Percentiles rank a stretch among this genome's conserved stretches.
phyloP scores from a whole-genome alignment of 1,140 invertebrate genomes.

The Charaxes varanes region DNA sequence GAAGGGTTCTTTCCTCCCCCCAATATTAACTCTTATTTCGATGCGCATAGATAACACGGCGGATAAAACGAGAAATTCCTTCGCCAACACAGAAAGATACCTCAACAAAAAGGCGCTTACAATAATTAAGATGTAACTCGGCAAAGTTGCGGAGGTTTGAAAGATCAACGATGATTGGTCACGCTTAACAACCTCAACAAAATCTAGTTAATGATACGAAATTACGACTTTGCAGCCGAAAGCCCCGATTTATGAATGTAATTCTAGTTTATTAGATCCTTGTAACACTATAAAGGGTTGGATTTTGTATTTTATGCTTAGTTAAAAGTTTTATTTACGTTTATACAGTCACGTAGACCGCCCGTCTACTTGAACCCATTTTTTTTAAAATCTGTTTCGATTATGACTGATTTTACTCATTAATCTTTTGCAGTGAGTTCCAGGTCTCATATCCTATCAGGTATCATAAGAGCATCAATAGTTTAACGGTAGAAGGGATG shows the following conservation, averaged over 20 bases:
- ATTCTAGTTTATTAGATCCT: slow-evolving; percentile 32
- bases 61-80: slow-evolving; percentile 24
- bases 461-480: too few relatives aligned
- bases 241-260: slow-evolving; percentile 37
- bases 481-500: too few relatives aligned
- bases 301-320: too few relatives aligned
- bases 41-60: slow-evolving; percentile 16
- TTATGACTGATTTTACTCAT: too few relatives aligned
- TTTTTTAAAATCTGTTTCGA: too few relatives aligned
- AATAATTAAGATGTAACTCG: slow-evolving; percentile 1
- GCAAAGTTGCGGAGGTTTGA: slow-evolving; percentile 7
- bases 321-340: too few relatives aligned
- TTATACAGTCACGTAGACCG: too few relatives aligned
- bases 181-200: slow-evolving; percentile 26
- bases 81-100: slow-evolving; percentile 20
- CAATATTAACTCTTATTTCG: slow-evolving; percentile 26
- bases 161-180: slow-evolving; percentile 28
- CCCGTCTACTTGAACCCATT: too few relatives aligned
- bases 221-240: slow-evolving; percentile 31
- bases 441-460: too few relatives aligned
- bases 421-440: too few relatives aligned
- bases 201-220: slow-evolving; percentile 39
- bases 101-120: slow-evolving; percentile 12
- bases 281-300: slow-evolving; percentile 16
- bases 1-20: slow-evolving; percentile 24